phyloP scores from a whole-genome alignment of 2,888 invertebrate species.

The Monopis laevigella region DNA sequence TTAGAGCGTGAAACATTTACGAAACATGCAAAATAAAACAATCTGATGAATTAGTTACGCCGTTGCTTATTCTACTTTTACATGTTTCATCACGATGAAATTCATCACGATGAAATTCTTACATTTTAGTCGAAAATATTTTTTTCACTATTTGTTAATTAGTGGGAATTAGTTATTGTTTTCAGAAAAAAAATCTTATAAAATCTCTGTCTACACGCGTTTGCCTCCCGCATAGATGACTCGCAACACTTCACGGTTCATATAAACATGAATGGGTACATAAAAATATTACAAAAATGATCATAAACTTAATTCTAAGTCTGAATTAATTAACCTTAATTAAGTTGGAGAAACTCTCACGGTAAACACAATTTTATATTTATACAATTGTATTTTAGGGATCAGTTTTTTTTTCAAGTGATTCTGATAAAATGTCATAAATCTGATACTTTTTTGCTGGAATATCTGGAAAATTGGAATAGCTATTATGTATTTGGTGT shows the following conservation, averaged over 20 bases:
- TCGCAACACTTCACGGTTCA: conserved; percentile 19
- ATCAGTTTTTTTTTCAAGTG: conserved; percentile 6
- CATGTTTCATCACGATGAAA: conserved; percentile 53
- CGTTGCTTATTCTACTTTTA: conserved; percentile 52
- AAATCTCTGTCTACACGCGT: conserved; percentile 10
- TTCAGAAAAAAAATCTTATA: too few relatives aligned
- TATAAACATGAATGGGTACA: conserved; percentile 18
- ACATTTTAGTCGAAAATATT: too few relatives aligned
- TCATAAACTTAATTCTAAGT: conserved; percentile 25
- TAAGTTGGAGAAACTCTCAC: conserved; percentile 39
- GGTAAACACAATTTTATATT: conserved; percentile 29
- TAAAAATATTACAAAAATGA: conserved; percentile 31
- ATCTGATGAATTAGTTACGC: conserved; percentile 65
- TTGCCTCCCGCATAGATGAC: conserved; percentile 20
- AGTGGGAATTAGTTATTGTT: too few relatives aligned
- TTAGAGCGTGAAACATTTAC: conserved; percentile 65
- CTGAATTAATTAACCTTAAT: conserved; percentile 56
- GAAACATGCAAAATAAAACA: conserved; percentile 67
- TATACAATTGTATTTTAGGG: conserved; percentile 10
- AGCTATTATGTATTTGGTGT: too few relatives aligned
- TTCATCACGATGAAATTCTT: too few relatives aligned
- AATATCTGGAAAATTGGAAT: too few relatives aligned
- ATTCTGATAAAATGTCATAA: background rate
- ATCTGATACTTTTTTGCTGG: too few relatives aligned
- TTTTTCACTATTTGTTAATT: too few relatives aligned